Evolutionary conservation across 2,888 invertebrate species (phyloP).

Genomic region (Drosophila merina): DNA sequence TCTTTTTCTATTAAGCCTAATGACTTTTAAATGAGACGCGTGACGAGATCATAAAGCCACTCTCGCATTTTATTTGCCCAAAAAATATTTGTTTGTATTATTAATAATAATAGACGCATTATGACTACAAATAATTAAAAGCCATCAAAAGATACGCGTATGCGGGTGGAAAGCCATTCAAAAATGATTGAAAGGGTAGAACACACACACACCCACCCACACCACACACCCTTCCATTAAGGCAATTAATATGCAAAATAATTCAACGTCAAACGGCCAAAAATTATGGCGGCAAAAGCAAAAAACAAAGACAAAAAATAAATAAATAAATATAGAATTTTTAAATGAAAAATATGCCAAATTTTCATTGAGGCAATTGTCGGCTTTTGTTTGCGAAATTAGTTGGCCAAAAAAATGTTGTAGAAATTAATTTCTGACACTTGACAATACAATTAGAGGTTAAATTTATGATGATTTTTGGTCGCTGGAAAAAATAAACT

Average conservation of each 20-base stretch:
- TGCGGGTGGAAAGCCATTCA: conserved; percentile 33
- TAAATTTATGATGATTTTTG: not conserved
- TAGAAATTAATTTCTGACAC: not conserved
- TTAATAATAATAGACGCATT: conserved; percentile 60
- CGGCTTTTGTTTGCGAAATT: conserved; percentile 1
- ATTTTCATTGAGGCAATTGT: conserved; percentile 12
- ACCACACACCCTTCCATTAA: conserved; percentile 65
- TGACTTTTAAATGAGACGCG: conserved; percentile 77
- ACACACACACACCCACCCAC: conserved; percentile 43
- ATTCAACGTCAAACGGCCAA: conserved; percentile 28
- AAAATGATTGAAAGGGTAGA: conserved; percentile 50
- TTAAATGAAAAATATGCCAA: not conserved
- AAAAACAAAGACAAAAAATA: not conserved
- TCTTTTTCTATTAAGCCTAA: conserved; percentile 63
- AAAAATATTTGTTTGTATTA: conserved; percentile 55
- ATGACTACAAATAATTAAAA: conserved; percentile 71
- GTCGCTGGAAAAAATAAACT: not conserved
- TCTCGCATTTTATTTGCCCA: not conserved
- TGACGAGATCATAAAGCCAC: conserved; percentile 32
- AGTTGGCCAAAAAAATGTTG: not conserved
- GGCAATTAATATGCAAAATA: conserved; percentile 58
- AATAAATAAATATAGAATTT: too few species aligned
- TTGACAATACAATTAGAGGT: not conserved
- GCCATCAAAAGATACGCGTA: conserved; percentile 48
- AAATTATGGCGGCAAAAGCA: conserved; percentile 16